Conservation (phyloP, 2,888 invertebrate genomes). For the Drosophila pegasa region DNA sequence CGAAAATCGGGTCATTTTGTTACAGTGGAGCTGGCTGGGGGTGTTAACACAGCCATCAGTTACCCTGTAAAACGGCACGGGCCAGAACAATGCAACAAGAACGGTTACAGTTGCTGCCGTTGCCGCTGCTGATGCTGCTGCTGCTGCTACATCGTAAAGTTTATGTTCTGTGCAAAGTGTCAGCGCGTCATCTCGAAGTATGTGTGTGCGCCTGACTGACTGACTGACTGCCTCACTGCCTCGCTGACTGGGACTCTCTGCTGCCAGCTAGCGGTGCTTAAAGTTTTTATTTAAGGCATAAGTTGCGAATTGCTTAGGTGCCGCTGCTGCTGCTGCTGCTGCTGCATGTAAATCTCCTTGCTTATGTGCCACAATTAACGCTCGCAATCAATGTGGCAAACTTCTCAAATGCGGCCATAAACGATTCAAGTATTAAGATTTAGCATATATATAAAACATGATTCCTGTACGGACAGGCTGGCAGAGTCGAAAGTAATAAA, state of each 20-base stretch:
- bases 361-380: slow-evolving; percentile 26
- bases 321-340: slow-evolving; percentile 10
- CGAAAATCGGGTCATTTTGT: slow-evolving; percentile 75
- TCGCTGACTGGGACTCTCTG: background rate
- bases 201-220: slow-evolving; percentile 33
- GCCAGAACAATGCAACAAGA: slow-evolving; percentile 14
- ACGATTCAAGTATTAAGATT: slow-evolving; percentile 1
- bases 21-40: slow-evolving; percentile 24
- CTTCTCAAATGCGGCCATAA: slow-evolving; percentile 18
- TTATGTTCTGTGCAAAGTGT: slow-evolving; percentile 60
- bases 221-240: slow-evolving; percentile 11
- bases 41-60: slow-evolving; percentile 42
- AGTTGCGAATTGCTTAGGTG: slow-evolving; percentile 36
- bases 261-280: slow-evolving; percentile 34
- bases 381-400: slow-evolving; percentile 28
- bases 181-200: slow-evolving; percentile 52
- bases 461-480: background rate
- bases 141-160: slow-evolving; percentile 45
- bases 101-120: slow-evolving; percentile 16
- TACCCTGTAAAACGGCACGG: slow-evolving; percentile 18
- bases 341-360: slow-evolving; percentile 11
- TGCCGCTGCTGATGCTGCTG: slow-evolving; percentile 8
- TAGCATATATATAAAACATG: slow-evolving; percentile 3
- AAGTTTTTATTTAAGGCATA: slow-evolving; percentile 48
- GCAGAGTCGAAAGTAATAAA: slow-evolving; percentile 3